Evolutionary conservation across 1,140 invertebrate genomes (phyloP).

Genomic region (Lepidurus couesii): DNA sequence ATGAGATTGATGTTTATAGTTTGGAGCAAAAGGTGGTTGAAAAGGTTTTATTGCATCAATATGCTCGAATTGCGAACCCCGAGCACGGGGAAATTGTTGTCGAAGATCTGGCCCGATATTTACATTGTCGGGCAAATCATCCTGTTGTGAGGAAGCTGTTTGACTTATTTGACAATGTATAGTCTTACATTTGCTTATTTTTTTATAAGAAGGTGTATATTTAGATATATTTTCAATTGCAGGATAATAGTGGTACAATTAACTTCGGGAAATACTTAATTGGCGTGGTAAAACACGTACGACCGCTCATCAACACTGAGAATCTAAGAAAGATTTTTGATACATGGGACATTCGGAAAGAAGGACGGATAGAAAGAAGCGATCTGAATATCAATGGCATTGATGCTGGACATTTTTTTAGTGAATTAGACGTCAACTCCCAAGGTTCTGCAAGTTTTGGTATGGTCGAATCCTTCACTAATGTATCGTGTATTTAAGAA

Average conservation of each 20-base stretch:
- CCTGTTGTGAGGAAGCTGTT: conserved; percentile 29
- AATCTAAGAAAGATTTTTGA: conserved; percentile 10
- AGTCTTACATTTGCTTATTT: background rate
- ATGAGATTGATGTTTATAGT: conserved; percentile 5
- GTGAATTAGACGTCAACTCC: background rate
- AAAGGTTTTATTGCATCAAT: conserved; percentile 26
- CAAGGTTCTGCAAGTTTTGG: conserved; percentile 1
- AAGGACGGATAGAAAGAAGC: conserved; percentile 2
- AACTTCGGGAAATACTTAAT: conserved; percentile 22
- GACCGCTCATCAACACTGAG: background rate
- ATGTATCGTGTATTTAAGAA: background rate
- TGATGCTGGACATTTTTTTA: background rate
- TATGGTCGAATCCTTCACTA: background rate
- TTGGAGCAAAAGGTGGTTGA: conserved; percentile 29
- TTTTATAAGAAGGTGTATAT: background rate
- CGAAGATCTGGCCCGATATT: conserved; percentile 26
- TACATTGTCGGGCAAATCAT: conserved; percentile 30
- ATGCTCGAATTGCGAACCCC: conserved; percentile 27
- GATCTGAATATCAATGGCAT: conserved; percentile 19
- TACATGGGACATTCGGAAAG: background rate
- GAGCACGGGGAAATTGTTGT: conserved; percentile 2
- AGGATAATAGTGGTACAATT: conserved; percentile 26
- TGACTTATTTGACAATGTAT: conserved; percentile 29
- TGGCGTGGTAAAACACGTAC: background rate
- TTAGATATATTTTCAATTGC: background rate